A percentile compares a stretch with the other conserved stretches of the same genome.
Conservation (phyloP, 2,888 invertebrate species). For the Galeruca laticollis region DNA sequence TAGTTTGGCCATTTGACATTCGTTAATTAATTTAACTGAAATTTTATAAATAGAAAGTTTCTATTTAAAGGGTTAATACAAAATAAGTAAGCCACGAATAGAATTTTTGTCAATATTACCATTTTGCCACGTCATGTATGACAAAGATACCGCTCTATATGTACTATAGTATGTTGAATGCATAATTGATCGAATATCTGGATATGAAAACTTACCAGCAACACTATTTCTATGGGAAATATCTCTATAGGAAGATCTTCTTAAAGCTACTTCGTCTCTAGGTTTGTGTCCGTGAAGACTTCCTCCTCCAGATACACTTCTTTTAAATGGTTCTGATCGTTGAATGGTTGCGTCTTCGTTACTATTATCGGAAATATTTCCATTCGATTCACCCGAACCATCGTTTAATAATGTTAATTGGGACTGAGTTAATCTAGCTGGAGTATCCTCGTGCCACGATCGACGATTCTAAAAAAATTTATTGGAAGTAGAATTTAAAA, state of each 20-base stretch:
- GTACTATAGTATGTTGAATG: too few relatives aligned
- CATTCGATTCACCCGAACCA: slow-evolving; percentile 74
- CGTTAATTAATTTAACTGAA: too few relatives aligned
- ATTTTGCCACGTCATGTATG: too few relatives aligned
- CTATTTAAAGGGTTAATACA: too few relatives aligned
- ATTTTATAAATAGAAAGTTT: too few relatives aligned
- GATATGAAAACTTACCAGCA: slow-evolving; percentile 56
- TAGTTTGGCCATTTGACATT: too few relatives aligned
- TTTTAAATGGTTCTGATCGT: slow-evolving; percentile 53
- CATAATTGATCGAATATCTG: too few relatives aligned
- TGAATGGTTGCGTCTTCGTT: slow-evolving; percentile 69
- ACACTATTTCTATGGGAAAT: slow-evolving; percentile 62
- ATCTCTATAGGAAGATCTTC: slow-evolving; percentile 62
- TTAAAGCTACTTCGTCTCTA: slow-evolving; percentile 62
- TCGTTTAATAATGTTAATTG: slow-evolving; percentile 75
- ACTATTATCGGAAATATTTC: slow-evolving; percentile 84
- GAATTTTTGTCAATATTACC: too few relatives aligned
- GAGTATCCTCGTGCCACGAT: slow-evolving; percentile 77
- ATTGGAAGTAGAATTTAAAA: background rate
- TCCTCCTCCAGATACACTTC: slow-evolving; percentile 48
- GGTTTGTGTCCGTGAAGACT: slow-evolving; percentile 63
- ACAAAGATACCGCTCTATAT: too few relatives aligned
- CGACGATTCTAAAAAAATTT: slow-evolving; percentile 73
- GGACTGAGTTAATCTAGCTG: slow-evolving; percentile 73
- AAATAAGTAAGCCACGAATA: too few relatives aligned